phyloP scores from a whole-genome alignment of 2,113 vertebrate genomes.

The Xenopus laevis region DNA sequence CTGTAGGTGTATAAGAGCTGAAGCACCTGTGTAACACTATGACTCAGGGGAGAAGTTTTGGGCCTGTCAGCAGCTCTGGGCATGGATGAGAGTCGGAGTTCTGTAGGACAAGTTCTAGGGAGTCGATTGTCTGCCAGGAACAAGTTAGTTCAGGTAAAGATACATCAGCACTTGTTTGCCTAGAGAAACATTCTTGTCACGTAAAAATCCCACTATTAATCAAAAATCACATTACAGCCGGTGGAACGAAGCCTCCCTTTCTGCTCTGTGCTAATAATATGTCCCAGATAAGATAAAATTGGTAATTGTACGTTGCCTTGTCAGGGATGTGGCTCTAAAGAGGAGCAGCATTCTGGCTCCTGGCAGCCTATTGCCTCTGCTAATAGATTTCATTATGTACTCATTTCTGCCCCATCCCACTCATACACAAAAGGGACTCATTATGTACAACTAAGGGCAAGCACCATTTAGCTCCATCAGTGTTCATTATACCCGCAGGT shows the following conservation, averaged over 20 bases:
- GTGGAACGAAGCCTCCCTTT: slow-evolving; percentile 75
- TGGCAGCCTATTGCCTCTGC: slow-evolving; percentile 69
- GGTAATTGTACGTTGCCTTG: slow-evolving; percentile 75
- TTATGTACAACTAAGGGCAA: slow-evolving; percentile 23
- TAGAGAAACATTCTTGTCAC: slow-evolving; percentile 80
- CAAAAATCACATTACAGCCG: slow-evolving; percentile 78
- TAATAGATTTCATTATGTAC: slow-evolving; percentile 76
- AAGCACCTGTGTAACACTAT: too few species aligned
- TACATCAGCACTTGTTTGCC: slow-evolving; percentile 56
- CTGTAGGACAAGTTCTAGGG: slow-evolving; percentile 47
- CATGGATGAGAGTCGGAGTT: slow-evolving; percentile 9
- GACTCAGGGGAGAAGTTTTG: too few species aligned
- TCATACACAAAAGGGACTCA: slow-evolving; percentile 68
- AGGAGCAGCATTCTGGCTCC: slow-evolving; percentile 72
- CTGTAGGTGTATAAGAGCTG: too few species aligned
- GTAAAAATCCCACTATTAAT: slow-evolving; percentile 76
- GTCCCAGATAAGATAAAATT: slow-evolving; percentile 76
- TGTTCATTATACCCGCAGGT: too few species aligned
- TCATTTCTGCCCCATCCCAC: slow-evolving; percentile 70
- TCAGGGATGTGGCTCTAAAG: slow-evolving; percentile 74
- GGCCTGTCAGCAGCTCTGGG: background rate
- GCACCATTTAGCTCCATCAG: slow-evolving; percentile 7
- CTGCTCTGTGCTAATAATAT: slow-evolving; percentile 68
- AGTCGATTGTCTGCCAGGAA: slow-evolving; percentile 54
- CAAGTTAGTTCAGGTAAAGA: slow-evolving; percentile 64